phyloP scores from a whole-genome alignment of 2,888 invertebrate genomes.

The Elmis aenea region DNA sequence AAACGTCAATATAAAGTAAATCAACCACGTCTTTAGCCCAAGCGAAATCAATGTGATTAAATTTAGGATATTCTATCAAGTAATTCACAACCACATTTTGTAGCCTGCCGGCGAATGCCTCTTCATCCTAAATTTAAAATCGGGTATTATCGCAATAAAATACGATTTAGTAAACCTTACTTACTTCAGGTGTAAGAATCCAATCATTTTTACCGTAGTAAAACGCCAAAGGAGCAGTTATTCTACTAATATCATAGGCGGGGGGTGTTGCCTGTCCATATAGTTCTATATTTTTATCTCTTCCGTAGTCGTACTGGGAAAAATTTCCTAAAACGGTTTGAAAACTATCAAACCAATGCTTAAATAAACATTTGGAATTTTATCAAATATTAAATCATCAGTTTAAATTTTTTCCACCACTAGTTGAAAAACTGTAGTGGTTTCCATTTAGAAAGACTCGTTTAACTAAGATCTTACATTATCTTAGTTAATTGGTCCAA shows the following conservation, averaged over 20 bases:
- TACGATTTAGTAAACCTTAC: no score
- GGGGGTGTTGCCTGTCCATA: slow-evolving; percentile 38
- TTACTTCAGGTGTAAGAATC: not conserved
- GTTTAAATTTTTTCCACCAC: slow-evolving; percentile 2
- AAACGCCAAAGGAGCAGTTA: slow-evolving; percentile 37
- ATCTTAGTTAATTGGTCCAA: no score
- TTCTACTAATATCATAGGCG: slow-evolving; percentile 34
- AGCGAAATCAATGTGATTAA: slow-evolving; percentile 9
- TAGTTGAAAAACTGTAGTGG: no score
- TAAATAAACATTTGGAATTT: no score
- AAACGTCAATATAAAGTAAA: slow-evolving; percentile 2
- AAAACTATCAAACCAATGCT: no score
- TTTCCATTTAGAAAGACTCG: no score
- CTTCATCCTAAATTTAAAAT: no score
- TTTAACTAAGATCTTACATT: no score
- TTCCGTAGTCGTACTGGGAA: slow-evolving; percentile 45
- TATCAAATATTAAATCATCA: no score
- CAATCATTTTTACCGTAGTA: not conserved
- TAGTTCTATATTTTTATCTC: slow-evolving; percentile 28
- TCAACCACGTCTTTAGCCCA: slow-evolving; percentile 1
- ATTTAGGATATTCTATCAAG: slow-evolving; percentile 4
- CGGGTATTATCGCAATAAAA: no score
- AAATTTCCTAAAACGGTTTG: slow-evolving; percentile 33
- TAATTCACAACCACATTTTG: slow-evolving; percentile 16
- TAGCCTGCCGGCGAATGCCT: no score